Evolutionary conservation across 2,888 invertebrate species (phyloP).

Genomic region (Ecliptopera silaceata): DNA sequence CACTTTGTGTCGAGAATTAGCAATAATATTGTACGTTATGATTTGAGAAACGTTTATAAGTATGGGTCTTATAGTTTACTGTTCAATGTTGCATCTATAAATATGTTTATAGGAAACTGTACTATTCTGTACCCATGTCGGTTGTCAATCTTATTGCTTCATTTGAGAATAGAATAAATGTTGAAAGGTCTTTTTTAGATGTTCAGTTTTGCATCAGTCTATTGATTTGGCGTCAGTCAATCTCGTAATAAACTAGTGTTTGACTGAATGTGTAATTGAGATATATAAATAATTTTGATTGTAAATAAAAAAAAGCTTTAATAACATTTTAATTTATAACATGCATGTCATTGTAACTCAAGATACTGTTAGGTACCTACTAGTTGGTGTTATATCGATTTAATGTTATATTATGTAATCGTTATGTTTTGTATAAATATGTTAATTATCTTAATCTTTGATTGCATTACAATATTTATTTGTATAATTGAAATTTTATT

Average conservation of each 20-base stretch:
- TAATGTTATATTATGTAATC: conserved; percentile 14
- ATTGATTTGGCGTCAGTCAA: neutral
- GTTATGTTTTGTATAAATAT: conserved; percentile 26
- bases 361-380: conserved; percentile 6
- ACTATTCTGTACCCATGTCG: neutral
- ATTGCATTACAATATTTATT: conserved; percentile 15
- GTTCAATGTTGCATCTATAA: conserved; percentile 4
- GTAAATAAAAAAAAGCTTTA: conserved; percentile 31
- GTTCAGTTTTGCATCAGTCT: conserved; percentile 9
- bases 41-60: no score
- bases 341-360: conserved; percentile 18
- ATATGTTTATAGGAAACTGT: conserved; percentile 13
- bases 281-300: conserved; percentile 7
- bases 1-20: no score
- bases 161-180: neutral
- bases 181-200: neutral
- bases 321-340: conserved; percentile 27
- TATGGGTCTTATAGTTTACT: conserved; percentile 2
- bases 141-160: conserved; percentile 11
- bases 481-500: conserved; percentile 7
- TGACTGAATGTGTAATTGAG: neutral
- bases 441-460: conserved; percentile 4
- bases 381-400: conserved; percentile 13
- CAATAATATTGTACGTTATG: no score
- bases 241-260: neutral